These are phyloP conservation scores for Pseudochaenichthys georgianus DNA, from an alignment of 2,797 vertebrate species.

Conservation along the genomic window DNA sequence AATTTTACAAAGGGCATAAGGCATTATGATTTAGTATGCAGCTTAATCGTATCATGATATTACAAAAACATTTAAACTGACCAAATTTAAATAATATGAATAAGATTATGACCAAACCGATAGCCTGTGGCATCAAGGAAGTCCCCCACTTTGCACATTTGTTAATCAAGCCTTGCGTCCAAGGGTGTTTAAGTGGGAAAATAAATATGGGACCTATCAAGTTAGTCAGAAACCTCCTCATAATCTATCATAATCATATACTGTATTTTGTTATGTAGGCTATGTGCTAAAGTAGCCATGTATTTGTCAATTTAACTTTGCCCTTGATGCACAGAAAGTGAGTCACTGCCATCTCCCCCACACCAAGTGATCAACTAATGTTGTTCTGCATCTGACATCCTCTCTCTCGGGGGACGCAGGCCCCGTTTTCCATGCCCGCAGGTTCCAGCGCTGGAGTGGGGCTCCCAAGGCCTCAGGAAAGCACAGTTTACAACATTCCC, in stretches of 20 bases:
- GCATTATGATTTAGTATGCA: neutral
- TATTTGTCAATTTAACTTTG: neutral
- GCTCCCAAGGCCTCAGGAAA: constrained; percentile 86
- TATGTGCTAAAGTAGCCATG: neutral
- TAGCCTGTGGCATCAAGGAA: neutral
- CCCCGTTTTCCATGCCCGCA: constrained; percentile 80
- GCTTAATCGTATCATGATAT: too few relatives aligned
- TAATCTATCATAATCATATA: neutral
- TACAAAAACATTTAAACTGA: neutral
- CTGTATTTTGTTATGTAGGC: neutral
- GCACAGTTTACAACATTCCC: constrained; percentile 85
- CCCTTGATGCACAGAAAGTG: constrained; percentile 32
- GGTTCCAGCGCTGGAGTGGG: constrained; percentile 82
- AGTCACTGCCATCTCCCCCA: constrained; percentile 46
- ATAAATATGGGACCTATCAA: neutral
- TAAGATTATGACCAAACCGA: too few relatives aligned
- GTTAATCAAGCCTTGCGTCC: neutral
- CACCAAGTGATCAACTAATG: constrained; percentile 50
- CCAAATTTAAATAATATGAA: neutral
- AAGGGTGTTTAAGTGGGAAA: neutral
- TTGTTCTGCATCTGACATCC: constrained; percentile 56
- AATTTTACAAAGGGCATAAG: neutral
- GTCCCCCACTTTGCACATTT: neutral
- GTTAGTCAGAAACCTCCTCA: neutral
- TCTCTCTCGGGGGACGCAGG: constrained; percentile 62